These are phyloP conservation scores for Sminthurinus signatus DNA, from an alignment of 1,140 invertebrate genomes.

Conservation along the genomic window DNA sequence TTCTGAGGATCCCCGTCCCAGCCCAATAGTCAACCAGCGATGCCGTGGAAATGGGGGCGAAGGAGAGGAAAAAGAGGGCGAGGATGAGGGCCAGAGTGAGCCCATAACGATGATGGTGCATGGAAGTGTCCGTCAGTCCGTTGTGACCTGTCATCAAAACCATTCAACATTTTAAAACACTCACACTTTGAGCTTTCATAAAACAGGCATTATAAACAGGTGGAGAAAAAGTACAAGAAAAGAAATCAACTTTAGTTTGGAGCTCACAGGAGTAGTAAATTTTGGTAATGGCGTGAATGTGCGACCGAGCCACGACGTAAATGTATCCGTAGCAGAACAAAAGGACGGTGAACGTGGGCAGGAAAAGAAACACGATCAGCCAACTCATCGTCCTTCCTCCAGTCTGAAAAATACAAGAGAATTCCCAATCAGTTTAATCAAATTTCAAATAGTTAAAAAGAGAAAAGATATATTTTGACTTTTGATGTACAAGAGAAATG, in stretches of 20 bases:
- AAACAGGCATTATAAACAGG: too few species aligned
- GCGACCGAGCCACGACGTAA: slow-evolving; percentile 57
- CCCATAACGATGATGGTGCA: slow-evolving; percentile 50
- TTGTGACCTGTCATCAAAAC: too few species aligned
- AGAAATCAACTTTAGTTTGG: too few species aligned
- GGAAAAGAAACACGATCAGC: slow-evolving; percentile 45
- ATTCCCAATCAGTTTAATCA: too few species aligned
- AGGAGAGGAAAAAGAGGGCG: slow-evolving; percentile 56
- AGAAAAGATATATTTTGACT: too few species aligned
- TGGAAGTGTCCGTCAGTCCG: slow-evolving; percentile 42
- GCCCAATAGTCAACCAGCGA: slow-evolving; percentile 39
- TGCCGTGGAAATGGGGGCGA: slow-evolving; percentile 59
- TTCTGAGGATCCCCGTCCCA: slow-evolving; percentile 14
- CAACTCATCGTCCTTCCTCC: slow-evolving; percentile 14
- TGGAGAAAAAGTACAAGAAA: too few species aligned
- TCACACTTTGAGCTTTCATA: too few species aligned
- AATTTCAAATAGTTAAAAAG: too few species aligned
- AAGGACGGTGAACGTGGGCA: slow-evolving; percentile 53
- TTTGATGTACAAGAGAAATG: slow-evolving; percentile 9
- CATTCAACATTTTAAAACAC: too few species aligned
- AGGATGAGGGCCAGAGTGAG: slow-evolving; percentile 58
- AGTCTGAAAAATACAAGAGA: too few species aligned
- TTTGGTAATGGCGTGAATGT: slow-evolving; percentile 61
- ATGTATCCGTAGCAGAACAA: slow-evolving; percentile 61
- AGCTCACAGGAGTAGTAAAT: too few species aligned